Evolutionary conservation across 2,797 vertebrate species (phyloP), one percentile per base, ranked within the genome.

Genomic region (Distichodus sexfasciatus): DNA sequence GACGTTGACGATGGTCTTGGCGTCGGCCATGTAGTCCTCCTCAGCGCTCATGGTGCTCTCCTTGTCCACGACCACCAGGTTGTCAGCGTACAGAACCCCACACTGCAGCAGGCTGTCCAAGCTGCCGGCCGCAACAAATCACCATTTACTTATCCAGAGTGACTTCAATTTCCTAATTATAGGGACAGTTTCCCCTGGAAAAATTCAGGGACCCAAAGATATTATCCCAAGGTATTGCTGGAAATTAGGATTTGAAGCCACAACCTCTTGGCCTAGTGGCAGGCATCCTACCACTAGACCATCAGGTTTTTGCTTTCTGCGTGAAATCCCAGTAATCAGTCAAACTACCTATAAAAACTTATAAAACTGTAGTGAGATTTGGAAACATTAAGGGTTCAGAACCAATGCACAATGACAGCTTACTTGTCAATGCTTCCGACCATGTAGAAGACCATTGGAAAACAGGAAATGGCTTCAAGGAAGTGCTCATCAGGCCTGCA

Each of bases 391-490:
- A n/a, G n/a, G n/a, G n/a, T n/a, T n/a, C n/a, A n/a, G n/a, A 11
- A 61, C 24, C 26, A 61, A 44, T 44, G 15, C 43, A 70, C 31
- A 6, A 2, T 0, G 17, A 29, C 33, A 1, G 3, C 51, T 21
- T 91, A 98, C 96, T 98, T 98, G 89, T 98, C 97, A 31, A 99
- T 95, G 0, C 92, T 92, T 64, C 97, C 97, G 40, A 93, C 94
- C 96, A 98, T 99, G 84, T 95, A 98, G 89, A 97, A 98, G 58
- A 98, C 97, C 96, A 99, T 97, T 1, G 97, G 97, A 62, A 99
- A 99, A 78, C 94, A 98, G 87, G 94, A 97, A 83, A 98, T 98
- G 73, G 96, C 97, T 83, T 99, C 97, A 62, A 99, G 88, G 79
- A 99, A 99, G 85, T 98, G 96, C 82, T 94, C 95, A 81, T 99